phyloP scores from a whole-genome alignment of 2,888 invertebrate species.

The Troides aeacus region DNA sequence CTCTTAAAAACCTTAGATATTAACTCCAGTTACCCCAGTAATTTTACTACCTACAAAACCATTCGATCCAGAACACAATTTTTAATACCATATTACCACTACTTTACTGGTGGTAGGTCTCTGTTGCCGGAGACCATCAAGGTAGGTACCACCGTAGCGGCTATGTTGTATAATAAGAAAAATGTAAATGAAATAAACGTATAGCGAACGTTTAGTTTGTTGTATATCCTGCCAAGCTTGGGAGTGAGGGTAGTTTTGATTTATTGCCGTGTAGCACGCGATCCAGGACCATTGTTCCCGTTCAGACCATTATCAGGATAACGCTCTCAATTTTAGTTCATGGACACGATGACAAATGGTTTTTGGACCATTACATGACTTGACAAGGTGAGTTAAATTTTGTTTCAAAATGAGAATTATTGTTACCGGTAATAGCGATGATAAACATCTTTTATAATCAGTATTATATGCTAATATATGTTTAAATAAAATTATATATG shows the following conservation, averaged over 20 bases:
- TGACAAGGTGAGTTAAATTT: not conserved
- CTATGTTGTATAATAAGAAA: not conserved
- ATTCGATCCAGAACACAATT: too few species aligned
- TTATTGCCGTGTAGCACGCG: conserved; percentile 17
- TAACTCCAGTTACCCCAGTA: too few species aligned
- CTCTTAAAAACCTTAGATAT: too few species aligned
- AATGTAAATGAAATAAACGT: too few species aligned
- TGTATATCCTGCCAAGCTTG: not conserved
- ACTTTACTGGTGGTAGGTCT: too few species aligned
- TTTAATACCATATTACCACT: too few species aligned
- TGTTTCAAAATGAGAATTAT: not conserved
- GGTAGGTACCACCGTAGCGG: too few species aligned
- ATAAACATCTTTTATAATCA: not conserved
- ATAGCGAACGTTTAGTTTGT: not conserved
- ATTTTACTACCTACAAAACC: too few species aligned
- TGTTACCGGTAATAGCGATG: not conserved
- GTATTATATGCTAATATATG: too few species aligned
- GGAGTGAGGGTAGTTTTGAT: conserved; percentile 15
- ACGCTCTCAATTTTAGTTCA: conserved; percentile 10
- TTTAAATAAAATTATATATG: too few species aligned
- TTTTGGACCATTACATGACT: not conserved
- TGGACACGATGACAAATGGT: conserved; percentile 5
- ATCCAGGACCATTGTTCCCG: conserved; percentile 8
- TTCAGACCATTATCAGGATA: conserved; percentile 11
- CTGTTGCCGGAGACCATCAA: too few species aligned